Percentiles rank a stretch among this genome's conserved stretches.
Conservation (phyloP, 2,888 invertebrate genomes). For the Lymantria monacha region DNA sequence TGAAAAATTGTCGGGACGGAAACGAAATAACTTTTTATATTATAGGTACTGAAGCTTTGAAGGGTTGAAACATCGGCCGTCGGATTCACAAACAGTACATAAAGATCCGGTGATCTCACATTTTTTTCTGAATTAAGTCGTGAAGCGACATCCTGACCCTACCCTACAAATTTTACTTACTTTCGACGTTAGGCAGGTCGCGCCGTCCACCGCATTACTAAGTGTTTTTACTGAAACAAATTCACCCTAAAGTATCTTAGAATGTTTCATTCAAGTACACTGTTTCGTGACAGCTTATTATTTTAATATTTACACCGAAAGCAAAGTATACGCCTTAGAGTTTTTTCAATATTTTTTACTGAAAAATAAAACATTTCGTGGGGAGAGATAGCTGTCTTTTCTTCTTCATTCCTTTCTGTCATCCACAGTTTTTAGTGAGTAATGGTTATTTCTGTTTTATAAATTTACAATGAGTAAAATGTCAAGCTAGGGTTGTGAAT, state of each 20-base stretch:
- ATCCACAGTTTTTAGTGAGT: conserved; percentile 28
- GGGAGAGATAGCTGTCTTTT: conserved; percentile 21
- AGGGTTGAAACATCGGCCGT: conserved; percentile 70
- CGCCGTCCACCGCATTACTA: conserved; percentile 57
- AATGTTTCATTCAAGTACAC: conserved; percentile 42
- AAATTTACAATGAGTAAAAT: conserved; percentile 24
- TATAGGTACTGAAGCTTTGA: conserved; percentile 56
- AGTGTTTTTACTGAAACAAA: conserved; percentile 67
- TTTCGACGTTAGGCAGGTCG: conserved; percentile 21
- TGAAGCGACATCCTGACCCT: conserved; percentile 61
- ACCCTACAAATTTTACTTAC: conserved; percentile 55
- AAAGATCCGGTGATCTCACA: conserved; percentile 69
- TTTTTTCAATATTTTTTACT: conserved; percentile 27
- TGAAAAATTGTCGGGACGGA: conserved; percentile 51
- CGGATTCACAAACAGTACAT: conserved; percentile 73
- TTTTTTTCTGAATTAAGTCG: conserved; percentile 72
- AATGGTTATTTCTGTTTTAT: conserved; percentile 20
- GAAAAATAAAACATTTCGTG: conserved; percentile 29
- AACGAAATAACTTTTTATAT: conserved; percentile 66
- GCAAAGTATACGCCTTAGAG: conserved; percentile 25
- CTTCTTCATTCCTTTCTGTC: conserved; percentile 31
- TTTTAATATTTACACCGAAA: conserved; percentile 40
- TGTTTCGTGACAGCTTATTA: conserved; percentile 47
- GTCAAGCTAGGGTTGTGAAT: conserved; percentile 7
- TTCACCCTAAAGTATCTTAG: conserved; percentile 52